A percentile compares a stretch with the other conserved stretches of the same genome.
Conservation (phyloP, 2,888 invertebrate genomes). For the Acleris laterana region DNA sequence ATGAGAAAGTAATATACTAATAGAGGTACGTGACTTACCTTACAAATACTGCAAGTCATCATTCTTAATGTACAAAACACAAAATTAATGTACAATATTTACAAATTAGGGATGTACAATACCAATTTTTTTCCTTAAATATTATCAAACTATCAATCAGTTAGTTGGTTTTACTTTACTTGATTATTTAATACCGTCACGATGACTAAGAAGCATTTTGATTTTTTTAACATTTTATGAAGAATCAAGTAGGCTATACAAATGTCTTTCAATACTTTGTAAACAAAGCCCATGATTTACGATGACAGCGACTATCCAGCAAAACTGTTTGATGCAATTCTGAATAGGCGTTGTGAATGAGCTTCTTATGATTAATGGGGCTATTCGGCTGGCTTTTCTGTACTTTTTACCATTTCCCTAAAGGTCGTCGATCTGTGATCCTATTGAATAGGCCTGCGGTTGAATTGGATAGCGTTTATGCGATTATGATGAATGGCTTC, state of each 20-base stretch:
- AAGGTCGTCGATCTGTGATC: constrained; percentile 41
- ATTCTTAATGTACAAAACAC: neutral
- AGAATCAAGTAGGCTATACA: constrained; percentile 28
- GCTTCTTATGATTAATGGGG: constrained; percentile 69
- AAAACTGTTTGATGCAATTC: constrained; percentile 67
- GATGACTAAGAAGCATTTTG: too few relatives aligned
- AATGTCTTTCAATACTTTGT: constrained; percentile 50
- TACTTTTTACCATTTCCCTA: constrained; percentile 53
- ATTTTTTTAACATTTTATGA: too few relatives aligned
- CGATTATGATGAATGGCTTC: constrained; percentile 51
- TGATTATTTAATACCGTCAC: too few relatives aligned
- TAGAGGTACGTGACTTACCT: neutral
- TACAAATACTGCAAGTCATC: neutral
- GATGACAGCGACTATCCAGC: constrained; percentile 55
- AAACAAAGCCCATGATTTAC: constrained; percentile 62
- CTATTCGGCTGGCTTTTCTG: constrained; percentile 64
- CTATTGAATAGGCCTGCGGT: constrained; percentile 43
- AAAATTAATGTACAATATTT: too few relatives aligned
- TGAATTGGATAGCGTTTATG: constrained; percentile 44
- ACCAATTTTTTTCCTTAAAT: too few relatives aligned
- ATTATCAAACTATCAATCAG: too few relatives aligned
- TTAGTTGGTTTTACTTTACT: too few relatives aligned
- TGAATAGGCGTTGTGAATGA: constrained; percentile 59
- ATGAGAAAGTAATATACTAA: neutral
- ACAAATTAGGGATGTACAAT: too few relatives aligned